These are phyloP conservation scores for Phylloscopus whistleri DNA, from an alignment of 2,113 vertebrate genomes.

Conservation along the genomic window DNA sequence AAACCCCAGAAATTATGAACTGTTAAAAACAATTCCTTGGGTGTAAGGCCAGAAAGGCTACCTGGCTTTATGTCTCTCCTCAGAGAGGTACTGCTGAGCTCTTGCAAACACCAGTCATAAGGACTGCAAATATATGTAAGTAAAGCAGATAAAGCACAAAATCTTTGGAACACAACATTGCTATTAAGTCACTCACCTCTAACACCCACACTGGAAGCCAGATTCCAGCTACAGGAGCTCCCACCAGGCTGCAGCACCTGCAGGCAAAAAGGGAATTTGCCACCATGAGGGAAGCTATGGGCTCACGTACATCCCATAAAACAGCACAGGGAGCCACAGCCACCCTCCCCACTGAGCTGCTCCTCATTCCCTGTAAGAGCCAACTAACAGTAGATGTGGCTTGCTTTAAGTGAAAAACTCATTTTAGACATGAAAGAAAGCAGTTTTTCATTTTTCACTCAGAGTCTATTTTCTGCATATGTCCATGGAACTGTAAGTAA, in stretches of 20 bases:
- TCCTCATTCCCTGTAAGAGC: not conserved
- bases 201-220: not conserved
- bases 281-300: not conserved
- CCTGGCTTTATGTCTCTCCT: not conserved
- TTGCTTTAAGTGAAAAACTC: not conserved
- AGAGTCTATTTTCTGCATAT: not conserved
- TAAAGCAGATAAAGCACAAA: not conserved
- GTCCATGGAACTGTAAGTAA: not conserved
- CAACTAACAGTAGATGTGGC: not conserved
- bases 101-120: not conserved
- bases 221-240: not conserved
- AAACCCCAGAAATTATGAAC: not conserved
- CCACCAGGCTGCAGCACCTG: not conserved
- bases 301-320: not conserved
- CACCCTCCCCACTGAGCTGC: not conserved
- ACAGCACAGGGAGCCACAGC: fast-evolving
- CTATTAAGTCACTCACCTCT: not conserved
- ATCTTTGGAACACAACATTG: not conserved
- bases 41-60: not conserved
- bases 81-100: not conserved
- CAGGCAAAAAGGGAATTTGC: not conserved
- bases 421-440: not conserved
- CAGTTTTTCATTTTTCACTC: not conserved
- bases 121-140: not conserved
- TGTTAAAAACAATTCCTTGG: not conserved